Conservation (phyloP, 2,888 invertebrate genomes). For the Lamproptera curius region DNA sequence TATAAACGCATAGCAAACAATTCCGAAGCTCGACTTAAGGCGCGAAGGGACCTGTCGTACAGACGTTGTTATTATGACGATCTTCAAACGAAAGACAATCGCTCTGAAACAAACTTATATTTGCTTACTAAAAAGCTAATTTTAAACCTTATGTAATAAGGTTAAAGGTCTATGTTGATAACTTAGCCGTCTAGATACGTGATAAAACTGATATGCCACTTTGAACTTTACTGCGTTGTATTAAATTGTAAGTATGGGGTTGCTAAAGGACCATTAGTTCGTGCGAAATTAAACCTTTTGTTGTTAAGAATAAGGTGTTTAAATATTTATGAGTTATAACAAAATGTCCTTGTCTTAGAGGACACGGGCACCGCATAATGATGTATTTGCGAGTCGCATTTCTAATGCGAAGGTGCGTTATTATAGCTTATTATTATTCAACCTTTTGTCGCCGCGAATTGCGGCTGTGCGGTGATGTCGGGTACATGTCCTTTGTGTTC, state of each 20-base stretch:
- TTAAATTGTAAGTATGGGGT: background rate
- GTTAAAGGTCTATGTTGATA: too few species aligned
- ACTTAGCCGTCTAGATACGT: too few species aligned
- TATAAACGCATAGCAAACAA: constrained; percentile 1
- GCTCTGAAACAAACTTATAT: constrained; percentile 12
- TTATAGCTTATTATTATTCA: background rate
- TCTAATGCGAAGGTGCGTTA: constrained; percentile 35
- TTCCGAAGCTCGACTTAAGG: constrained; percentile 10
- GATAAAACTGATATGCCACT: too few species aligned
- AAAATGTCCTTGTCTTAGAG: constrained; percentile 26
- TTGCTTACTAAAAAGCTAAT: background rate
- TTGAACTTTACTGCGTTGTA: background rate
- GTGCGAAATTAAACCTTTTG: constrained; percentile 9
- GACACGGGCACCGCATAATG: constrained; percentile 48
- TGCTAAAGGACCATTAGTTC: background rate
- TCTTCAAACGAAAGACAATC: constrained; percentile 20
- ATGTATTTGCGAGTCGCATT: constrained; percentile 51
- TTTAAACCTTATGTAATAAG: too few species aligned
- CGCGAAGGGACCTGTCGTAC: constrained; percentile 17
- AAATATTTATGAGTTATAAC: background rate
- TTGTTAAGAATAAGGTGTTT: background rate
- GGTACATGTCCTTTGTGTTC: too few species aligned
- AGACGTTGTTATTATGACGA: constrained; percentile 19
- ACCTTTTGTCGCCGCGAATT: too few species aligned
- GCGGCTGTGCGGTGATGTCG: background rate